Evolutionary conservation across 2,113 vertebrate species (phyloP), one percentile per base, ranked within the genome.

Genomic region (Aleadryas rufinucha): DNA sequence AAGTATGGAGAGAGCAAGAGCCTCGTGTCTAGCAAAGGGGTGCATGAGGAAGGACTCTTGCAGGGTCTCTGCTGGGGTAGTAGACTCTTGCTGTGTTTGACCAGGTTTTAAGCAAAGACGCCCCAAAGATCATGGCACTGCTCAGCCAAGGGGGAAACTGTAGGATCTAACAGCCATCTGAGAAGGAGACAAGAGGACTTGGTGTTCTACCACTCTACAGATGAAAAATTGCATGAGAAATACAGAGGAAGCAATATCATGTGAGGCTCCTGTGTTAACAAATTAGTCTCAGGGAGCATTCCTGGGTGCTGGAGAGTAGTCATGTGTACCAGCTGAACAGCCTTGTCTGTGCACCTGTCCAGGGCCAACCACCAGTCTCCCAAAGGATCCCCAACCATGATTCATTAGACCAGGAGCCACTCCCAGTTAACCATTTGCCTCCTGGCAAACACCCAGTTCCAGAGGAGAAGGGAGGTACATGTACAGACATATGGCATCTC

Each of bases 311-410:
- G 28, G 22, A 44, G 13, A 11, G 31, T 26, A 20, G 7, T 19
- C 2, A 4, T 1, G 2, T 7, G 21, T 42, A 50, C 20, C 31
- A 26, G 2, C 1, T 2, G 8, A 57, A 39, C 10, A 61, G 41
- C 6, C n/a, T n/a, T 60, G 52, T 28, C 54, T 3, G 1, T 44
- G 10, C 1, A 5, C 9, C 11, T 31, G 42, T 28, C 37, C 53
- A 35, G 41, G 27, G 13, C 24, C 1, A 1, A 63, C 41, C 26
- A 45, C 7, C 4, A 42, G n/a, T 47, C 23, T 85, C 45, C 16
- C 54, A 60, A 35, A 70, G 16, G 8, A 39, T 66, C 19, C 18
- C 9, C 5, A 7, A 10, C 4, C 14, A 52, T 4, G 0, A 13
- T 45, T 87, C 21, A 11, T 54, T 30, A 66, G n/a, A 52, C 37